Conservation (phyloP, 92 coral and sea anemone genomes). For the Galaxea fascicularis region DNA sequence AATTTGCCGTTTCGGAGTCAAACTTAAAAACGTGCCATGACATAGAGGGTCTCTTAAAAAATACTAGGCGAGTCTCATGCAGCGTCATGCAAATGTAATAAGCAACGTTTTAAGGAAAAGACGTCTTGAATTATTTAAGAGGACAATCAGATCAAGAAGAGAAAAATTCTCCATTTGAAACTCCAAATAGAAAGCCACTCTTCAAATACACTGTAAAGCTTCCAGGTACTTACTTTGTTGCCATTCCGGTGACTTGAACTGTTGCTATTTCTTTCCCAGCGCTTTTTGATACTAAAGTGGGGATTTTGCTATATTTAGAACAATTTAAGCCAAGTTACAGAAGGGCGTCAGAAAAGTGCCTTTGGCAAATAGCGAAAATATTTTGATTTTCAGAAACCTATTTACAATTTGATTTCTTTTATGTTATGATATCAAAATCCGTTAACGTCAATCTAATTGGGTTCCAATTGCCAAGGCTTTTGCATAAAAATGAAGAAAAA, state of each 20-base stretch:
- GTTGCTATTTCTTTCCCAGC: too few relatives aligned
- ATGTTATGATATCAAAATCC: not conserved
- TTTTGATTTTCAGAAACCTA: not conserved
- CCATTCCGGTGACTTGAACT: too few relatives aligned
- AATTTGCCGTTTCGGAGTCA: too few relatives aligned
- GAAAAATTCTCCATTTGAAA: not conserved
- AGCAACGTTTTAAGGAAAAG: not conserved
- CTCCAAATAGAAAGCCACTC: not conserved
- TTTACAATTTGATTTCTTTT: not conserved
- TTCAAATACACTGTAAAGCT: too few relatives aligned
- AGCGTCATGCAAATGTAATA: not conserved
- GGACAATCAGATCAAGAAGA: not conserved
- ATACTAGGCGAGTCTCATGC: not conserved
- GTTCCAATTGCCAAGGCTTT: too few relatives aligned
- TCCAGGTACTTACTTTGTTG: too few relatives aligned
- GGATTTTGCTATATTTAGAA: not conserved
- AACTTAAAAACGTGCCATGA: too few relatives aligned
- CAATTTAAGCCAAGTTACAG: not conserved
- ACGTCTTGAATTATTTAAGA: not conserved
- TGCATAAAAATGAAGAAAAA: too few relatives aligned
- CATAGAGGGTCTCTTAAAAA: too few relatives aligned
- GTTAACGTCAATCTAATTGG: not conserved
- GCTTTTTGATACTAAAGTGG: not conserved
- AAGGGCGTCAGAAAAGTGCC: constrained; percentile 1
- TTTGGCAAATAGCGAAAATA: not conserved